Evolutionary conservation across 2,113 vertebrate species (phyloP), one percentile per base, ranked within the genome.

Genomic region (Cygnus atratus): DNA sequence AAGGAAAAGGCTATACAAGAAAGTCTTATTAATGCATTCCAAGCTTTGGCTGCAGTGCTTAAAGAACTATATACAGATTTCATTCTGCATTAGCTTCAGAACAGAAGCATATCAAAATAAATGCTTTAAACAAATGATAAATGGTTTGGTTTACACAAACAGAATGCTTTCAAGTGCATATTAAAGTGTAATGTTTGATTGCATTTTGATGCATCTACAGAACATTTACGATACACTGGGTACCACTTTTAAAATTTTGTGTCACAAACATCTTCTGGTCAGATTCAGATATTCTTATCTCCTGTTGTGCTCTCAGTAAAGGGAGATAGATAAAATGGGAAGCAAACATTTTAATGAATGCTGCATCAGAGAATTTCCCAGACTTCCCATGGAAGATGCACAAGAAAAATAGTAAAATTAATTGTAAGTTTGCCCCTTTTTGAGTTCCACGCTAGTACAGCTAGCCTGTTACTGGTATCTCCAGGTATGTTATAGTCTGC

Each of bases 311-410:
- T 88, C 50, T 43, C 74, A 66, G n/a, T 41, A 48, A 7, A 84
- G 57, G 50, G 63, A 81, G 72, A 44, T 1, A 43, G 43, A 84
- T 55, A 57, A 88, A 71, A 75, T 33, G 39, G 22, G 65, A 81
- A 76, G 65, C 46, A 43, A 44, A 16, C 11, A 4, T 87, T 71
- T 87, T 35, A 74, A 68, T 48, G 55, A 62, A 72, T 0, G 0
- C 2, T 29, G 43, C 35, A 48, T 13, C 91, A 88, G 62, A 94
- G 87, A 68, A 89, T 93, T 58, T 94, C 90, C 90, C 78, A 95
- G 62, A 52, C 70, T 83, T 76, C 35, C 74, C 48, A 46, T 3
- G 48, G 48, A 52, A 28, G 37, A 26, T 29, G 21, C 46, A 46
- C 66, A 68, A 75, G 46, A 87, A 94, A 48, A 91, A 82, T 29